Evolutionary conservation across 2,797 vertebrate genomes (phyloP), one percentile per base, ranked within the genome.

Genomic region (Anabacerthia variegaticeps): DNA sequence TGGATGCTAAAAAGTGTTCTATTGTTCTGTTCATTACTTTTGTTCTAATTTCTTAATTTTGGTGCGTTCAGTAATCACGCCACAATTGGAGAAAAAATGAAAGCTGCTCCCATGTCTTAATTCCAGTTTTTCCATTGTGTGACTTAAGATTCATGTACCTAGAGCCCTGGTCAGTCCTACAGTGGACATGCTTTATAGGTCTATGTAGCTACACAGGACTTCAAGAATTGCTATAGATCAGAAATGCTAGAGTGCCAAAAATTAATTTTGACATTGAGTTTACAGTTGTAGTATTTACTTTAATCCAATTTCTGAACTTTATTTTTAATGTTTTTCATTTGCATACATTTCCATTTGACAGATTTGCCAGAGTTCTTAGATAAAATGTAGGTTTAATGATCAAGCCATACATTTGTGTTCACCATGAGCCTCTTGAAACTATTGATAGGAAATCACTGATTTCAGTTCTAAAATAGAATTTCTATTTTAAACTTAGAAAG

Each of bases 121-220:
- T 79, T 78, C 46, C 27, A 34, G 0, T 54, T 72, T 84, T 81
- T 49, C 22, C 13, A 2, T 13, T 46, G 10, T 0, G 0, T 46
- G 24, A 24, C 14, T 72, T 32, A 28, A 61, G 15, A 19, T 49
- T 32, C 2, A 1, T 1, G 0, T 65, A 21, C 16, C 32, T 20
- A 4, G 11, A 61, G 37, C 8, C 12, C 12, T 52, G 58, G 11
- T 67, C 16, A 68, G 21, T 17, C 12, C 17, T 44, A 4, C 1
- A 1, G 8, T 41, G 14, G 10, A 21, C 5, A 2, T 20, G 12
- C 16, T 30, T 34, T 21, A 8, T 26, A 21, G 9, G 62, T 23
- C 32, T 23, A 3, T 13, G 22, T 56, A 48, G 19, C 55, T 49
- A 27, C 44, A 39, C 27, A n/a, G 36, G 10, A 23, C 22, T 62